Evolutionary conservation across 2,888 invertebrate genomes (phyloP).

Genomic region (Thelaira solivaga): DNA sequence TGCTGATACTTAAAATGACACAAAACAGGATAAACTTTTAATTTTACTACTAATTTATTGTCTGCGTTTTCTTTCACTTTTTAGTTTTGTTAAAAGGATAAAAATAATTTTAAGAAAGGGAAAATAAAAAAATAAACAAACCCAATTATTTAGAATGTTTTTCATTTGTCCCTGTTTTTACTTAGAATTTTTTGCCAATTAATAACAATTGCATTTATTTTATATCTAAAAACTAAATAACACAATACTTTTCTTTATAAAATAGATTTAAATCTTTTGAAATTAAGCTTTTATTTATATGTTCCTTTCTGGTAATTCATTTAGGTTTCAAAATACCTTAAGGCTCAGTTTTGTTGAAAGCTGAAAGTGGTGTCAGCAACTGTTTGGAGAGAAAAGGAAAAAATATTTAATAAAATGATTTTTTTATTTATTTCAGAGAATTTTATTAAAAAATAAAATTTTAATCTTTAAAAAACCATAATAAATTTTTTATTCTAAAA

Average conservation of each 20-base stretch:
- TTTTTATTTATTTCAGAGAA: too few relatives aligned
- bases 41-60: too few relatives aligned
- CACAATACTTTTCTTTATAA: slow-evolving; percentile 9
- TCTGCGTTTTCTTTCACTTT: too few relatives aligned
- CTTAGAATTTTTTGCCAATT: slow-evolving; percentile 34
- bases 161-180: slow-evolving; percentile 24
- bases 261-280: slow-evolving; percentile 17
- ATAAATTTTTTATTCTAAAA: too few relatives aligned
- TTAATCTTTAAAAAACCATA: too few relatives aligned
- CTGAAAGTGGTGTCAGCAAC: slow-evolving; percentile 12
- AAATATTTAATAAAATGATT: background rate
- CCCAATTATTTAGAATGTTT: too few relatives aligned
- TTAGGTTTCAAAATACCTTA: background rate
- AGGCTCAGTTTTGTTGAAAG: slow-evolving; percentile 21
- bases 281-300: background rate
- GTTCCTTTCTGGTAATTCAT: slow-evolving; percentile 1
- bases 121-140: too few relatives aligned
- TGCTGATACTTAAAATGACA: too few relatives aligned
- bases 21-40: too few relatives aligned
- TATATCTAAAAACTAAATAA: slow-evolving; percentile 57
- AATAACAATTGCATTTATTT: background rate
- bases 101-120: too few relatives aligned
- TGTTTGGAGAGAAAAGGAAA: background rate
- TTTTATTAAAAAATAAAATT: too few relatives aligned
- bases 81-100: too few relatives aligned